Evolutionary conservation across 35 echinoderm and acorn worm species (phyloP), one percentile per base, ranked within the genome.

Genomic region (Ptychodera flava): DNA sequence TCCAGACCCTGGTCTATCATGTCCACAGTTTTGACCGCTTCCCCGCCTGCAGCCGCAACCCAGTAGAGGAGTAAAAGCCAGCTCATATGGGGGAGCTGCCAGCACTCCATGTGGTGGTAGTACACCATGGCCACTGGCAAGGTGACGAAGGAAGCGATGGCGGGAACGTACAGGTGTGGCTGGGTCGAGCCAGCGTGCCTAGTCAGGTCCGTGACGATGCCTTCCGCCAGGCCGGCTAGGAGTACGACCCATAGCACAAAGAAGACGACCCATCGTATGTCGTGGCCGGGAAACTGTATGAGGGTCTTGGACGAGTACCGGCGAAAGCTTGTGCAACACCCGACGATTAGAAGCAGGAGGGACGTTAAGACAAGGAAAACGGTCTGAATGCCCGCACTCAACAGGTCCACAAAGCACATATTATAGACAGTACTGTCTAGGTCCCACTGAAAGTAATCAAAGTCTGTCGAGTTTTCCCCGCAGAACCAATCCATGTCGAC

Each of bases 51-150:
- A 0, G 90, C 34, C 16, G 31, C 1, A 29, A 79, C 1, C 90
- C 90, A 92, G 34, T 92, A 92, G 22, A 82, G 0, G 28, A 85
- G 1, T 0, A 92, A 30, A 1, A 84, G 80, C 85, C 86, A 78
- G 28, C 82, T 32, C 86, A 92, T 83, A n/a, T 37, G 33, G 2
- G 32, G 37, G 27, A 76, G 16, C 79, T 82, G 85, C 90, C 90
- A 92, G 78, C 35, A 16, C 35, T 92, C 90, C 90, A 92, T 92
- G 79, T 83, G 36, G 53, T 92, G 90, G 84, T 88, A 92, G 64
- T 84, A 92, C 33, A 88, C 6, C n/a, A 92, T 81, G 64, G 90
- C 81, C 0, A 84, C 1, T 28, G 80, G 0, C 12, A 82, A 76
- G 28, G 85, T 86, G 0, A 88, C 1, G 29, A 92, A 38, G 1